These are phyloP conservation scores for Dryobates pubescens DNA, from an alignment of 2,797 vertebrate species.

Conservation along the genomic window DNA sequence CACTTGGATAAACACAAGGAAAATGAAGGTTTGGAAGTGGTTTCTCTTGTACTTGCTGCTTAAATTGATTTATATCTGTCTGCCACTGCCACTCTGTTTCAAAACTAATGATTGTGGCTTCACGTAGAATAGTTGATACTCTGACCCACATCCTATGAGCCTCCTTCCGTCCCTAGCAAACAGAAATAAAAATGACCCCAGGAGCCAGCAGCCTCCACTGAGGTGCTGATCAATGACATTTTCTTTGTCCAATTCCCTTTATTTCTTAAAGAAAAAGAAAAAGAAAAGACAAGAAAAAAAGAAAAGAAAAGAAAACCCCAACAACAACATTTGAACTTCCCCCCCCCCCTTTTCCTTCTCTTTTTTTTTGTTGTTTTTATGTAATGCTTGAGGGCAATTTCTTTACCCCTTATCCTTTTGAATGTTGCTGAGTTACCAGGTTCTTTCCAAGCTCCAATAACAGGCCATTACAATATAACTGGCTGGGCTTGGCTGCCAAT, in stretches of 20 bases:
- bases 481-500: conserved; percentile 86
- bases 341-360: not conserved
- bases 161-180: conserved; percentile 79
- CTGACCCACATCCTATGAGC: conserved; percentile 66
- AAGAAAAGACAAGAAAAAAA: not conserved
- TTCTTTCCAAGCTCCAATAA: conserved; percentile 56
- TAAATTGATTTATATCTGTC: conserved; percentile 50
- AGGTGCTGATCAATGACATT: conserved; percentile 79
- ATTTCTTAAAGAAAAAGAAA: not conserved
- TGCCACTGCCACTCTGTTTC: conserved; percentile 51
- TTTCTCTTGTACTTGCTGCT: not conserved
- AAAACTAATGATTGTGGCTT: conserved; percentile 60
- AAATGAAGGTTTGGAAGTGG: not conserved
- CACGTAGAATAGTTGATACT: conserved; percentile 72
- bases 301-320: too few relatives aligned
- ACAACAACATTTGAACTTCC: not conserved
- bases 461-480: conserved; percentile 76
- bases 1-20: conserved; percentile 3
- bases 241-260: not conserved
- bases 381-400: conserved; percentile 66
- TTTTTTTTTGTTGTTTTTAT: not conserved
- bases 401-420: conserved; percentile 21
- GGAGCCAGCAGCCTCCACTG: conserved; percentile 78
- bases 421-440: conserved; percentile 63
- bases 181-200: conserved; percentile 84